phyloP scores from a whole-genome alignment of 2,113 vertebrate species.

The Eonycteris spelaea region DNA sequence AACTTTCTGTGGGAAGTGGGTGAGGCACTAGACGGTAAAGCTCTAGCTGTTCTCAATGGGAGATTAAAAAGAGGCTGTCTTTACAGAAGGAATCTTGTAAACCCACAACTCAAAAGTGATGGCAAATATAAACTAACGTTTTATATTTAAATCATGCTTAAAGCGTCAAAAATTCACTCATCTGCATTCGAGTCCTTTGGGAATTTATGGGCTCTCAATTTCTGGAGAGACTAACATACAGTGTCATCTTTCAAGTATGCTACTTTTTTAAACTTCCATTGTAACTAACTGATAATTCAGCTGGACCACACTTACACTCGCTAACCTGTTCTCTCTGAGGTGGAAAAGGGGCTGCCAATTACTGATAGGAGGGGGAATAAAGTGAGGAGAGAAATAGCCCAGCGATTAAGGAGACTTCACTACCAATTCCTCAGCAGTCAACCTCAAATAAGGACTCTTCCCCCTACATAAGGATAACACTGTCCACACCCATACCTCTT shows the following conservation, averaged over 20 bases:
- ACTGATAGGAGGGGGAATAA: neutral
- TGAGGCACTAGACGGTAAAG: neutral
- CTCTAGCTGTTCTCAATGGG: neutral
- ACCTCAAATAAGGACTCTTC: neutral
- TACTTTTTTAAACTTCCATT: neutral
- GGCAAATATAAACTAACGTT: neutral
- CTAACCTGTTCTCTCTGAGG: neutral
- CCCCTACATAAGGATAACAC: neutral
- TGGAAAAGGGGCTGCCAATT: neutral
- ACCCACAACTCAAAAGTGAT: neutral
- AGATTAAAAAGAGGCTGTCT: neutral
- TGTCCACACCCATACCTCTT: neutral
- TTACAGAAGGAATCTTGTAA: neutral
- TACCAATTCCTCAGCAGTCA: neutral
- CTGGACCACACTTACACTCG: neutral
- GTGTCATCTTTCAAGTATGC: neutral
- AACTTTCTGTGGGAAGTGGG: conserved; percentile 1
- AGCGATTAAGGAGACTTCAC: neutral
- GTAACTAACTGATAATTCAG: neutral
- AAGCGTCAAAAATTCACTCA: neutral
- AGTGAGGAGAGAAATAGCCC: neutral
- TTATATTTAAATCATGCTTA: conserved; percentile 62
- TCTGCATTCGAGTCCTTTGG: conserved; percentile 51
- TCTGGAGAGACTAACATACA: neutral
- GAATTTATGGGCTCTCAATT: neutral